Evolutionary conservation across 2,888 invertebrate species (phyloP).

Genomic region (Phymatocera aterrima): DNA sequence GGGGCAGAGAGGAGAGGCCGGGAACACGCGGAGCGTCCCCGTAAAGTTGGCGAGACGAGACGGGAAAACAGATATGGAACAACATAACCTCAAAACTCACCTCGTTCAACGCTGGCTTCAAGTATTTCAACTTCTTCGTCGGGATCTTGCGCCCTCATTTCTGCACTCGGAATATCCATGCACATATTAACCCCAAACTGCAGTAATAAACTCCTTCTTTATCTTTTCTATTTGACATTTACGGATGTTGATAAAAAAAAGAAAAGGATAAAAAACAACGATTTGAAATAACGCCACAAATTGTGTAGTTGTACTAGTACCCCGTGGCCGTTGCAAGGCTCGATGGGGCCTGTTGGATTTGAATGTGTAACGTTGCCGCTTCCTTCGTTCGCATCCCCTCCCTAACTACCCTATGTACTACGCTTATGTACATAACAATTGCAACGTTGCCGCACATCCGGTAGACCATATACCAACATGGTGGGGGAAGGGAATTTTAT

Average conservation of each 20-base stretch:
- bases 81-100: slow-evolving; percentile 58
- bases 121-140: slow-evolving; percentile 72
- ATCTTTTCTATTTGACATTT: slow-evolving; percentile 9
- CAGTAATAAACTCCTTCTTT: background rate
- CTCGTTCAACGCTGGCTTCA: slow-evolving; percentile 66
- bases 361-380: slow-evolving; percentile 73
- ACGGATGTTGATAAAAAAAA: background rate
- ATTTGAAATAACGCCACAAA: background rate
- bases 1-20: slow-evolving; percentile 46
- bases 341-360: slow-evolving; percentile 69
- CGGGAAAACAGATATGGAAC: background rate
- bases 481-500: slow-evolving; percentile 64
- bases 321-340: slow-evolving; percentile 41
- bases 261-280: too few species aligned
- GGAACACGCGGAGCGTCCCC: slow-evolving; percentile 49
- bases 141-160: slow-evolving; percentile 69
- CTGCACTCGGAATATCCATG: slow-evolving; percentile 71
- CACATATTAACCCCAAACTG: slow-evolving; percentile 61
- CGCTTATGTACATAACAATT: slow-evolving; percentile 70
- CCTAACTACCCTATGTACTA: slow-evolving; percentile 64
- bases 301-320: background rate
- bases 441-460: slow-evolving; percentile 74
- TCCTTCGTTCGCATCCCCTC: slow-evolving; percentile 62
- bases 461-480: slow-evolving; percentile 50
- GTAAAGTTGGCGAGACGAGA: background rate